Evolutionary conservation across 2,888 invertebrate species (phyloP), one percentile per base, ranked within the genome.

Genomic region (Leptinotarsa peninsularis): DNA sequence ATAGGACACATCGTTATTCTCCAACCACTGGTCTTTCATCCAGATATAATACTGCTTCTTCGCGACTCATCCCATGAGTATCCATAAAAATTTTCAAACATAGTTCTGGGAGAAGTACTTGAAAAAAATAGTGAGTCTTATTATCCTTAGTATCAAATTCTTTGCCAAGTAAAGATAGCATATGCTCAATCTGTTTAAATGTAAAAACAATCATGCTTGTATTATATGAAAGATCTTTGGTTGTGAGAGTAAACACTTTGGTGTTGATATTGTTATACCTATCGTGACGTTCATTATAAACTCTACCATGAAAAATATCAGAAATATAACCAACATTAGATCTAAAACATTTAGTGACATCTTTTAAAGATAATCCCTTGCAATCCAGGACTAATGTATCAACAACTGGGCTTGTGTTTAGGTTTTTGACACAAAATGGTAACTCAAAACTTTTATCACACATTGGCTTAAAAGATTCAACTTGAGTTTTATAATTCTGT

Each of bases 51-150:
- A 81, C 66, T 68, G 85, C 84, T 68, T 81, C 80, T 63, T 82
- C 78, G 50, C 80, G 68, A 21, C 74, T 76, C 85, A 86, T 84
- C 17, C 78, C 67, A 79, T 86, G 82, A 13, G 72, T 80, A 49
- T 86, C 84, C 85, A 85, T 86, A 79, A 86, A 87, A 71, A 87
- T 84, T 76, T 82, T 84, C 15, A 85, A 73, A 76, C 87, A 87
- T 14, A 86, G 72, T 75, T 87, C 86, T 1, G 86, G 86, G 72
- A 87, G 75, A 71, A 87, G 76, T 5, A 86, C 87, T 80, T 85
- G 82, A 77, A 86, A 85, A 72, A 84, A 85, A 81, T 86, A 86
- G 50, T 81, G 79, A 23, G 80, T 82, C 54, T 76, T 76, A n/a
- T 74, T 79, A 78, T 79, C 81, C 18, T 77, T 76, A 18, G 78